Evolutionary conservation across 2,797 vertebrate species (phyloP), one percentile per base, ranked within the genome.

Genomic region (Gallinago solitaria): DNA sequence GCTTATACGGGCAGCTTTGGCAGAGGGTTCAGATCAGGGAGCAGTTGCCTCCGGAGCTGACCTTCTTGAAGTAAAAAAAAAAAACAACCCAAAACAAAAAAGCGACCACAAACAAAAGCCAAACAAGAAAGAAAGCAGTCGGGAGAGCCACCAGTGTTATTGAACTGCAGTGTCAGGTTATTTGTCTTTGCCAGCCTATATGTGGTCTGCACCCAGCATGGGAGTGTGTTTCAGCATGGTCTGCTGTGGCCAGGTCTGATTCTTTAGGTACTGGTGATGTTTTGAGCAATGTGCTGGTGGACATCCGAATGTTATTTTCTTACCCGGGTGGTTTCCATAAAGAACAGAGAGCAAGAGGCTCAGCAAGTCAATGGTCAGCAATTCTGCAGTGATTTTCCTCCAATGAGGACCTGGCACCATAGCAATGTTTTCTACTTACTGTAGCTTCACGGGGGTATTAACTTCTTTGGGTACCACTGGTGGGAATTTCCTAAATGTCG

Each of bases 141-240:
- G 67, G 47, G 68, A 54, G 50, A 93, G 59, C 59, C 68, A 69
- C 69, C 43, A 59, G 53, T 43, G 9, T 86, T 90, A 79, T 65
- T 90, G 93, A 90, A n/a, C 74, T 87, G 69, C 80, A 69, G 54
- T 14, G 69, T 83, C 73, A 65, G 83, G 41, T 71, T 83, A 51
- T 94, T 95, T 90, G 77, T 93, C 85, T 86, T 91, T 39, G 61
- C 83, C 63, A 54, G 64, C 35, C 43, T 73, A 0, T 43, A 16
- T 7, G 27, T 4, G 1, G 10, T 79, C 77, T 82, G 51, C 54
- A 86, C 59, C 24, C 88, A 75, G 70, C 47, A 21, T 5, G 54
- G 64, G 28, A 69, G 59, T 16, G 56, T 81, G 60, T 56, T 90
- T 56, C 57, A 63, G 80, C 45, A n/a, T 39, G 28, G 39, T 53